Evolutionary conservation across 2,888 invertebrate species (phyloP), one percentile per base, ranked within the genome.

Genomic region (Eucera pruinosa): DNA sequence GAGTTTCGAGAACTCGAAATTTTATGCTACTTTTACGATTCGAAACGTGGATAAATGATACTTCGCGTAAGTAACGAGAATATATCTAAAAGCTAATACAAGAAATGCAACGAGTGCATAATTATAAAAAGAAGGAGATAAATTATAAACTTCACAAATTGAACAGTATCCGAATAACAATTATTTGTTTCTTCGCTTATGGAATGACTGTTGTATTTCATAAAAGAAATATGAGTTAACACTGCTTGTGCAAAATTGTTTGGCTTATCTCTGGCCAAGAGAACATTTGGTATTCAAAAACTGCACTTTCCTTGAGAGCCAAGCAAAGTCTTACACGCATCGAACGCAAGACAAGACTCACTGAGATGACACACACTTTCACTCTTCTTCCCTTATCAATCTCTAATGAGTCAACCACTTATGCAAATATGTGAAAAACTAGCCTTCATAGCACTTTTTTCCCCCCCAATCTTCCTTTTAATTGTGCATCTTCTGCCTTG

Each of bases 371-470:
- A 61, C 20, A 64, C 70, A 78, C 62, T 57, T 64, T 72, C 79
- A n/a, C 58, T 75, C 65, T 66, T 18, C 67, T 57, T 50, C 67
- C 64, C 57, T 69, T 57, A 80, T 78, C 61, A 78, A 80, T 82
- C 78, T 85, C 82, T 71, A 72, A 70, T n/a, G 83, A 66, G 61
- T 80, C 65, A 78, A 83, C 77, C 86, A 85, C 82, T 88, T 86
- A 89, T 90, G 88, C 87, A 88, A 81, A 89, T 86, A 70, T 80
- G 61, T 78, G 71, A 52, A 77, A 89, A 88, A 90, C 84, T 88
- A 89, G 89, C 89, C 82, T 88, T 80, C 87, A 71, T 87, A 86
- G 89, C 89, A 90, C 78, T 89, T 89, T 90, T 88, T 84, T 72
- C 87, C 86, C 73, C 87, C 86, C 86, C 76, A 81, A 72, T 73